These are phyloP conservation scores for Ginglymostoma cirratum DNA, from an alignment of 2,113 vertebrate species.

Conservation along the genomic window DNA sequence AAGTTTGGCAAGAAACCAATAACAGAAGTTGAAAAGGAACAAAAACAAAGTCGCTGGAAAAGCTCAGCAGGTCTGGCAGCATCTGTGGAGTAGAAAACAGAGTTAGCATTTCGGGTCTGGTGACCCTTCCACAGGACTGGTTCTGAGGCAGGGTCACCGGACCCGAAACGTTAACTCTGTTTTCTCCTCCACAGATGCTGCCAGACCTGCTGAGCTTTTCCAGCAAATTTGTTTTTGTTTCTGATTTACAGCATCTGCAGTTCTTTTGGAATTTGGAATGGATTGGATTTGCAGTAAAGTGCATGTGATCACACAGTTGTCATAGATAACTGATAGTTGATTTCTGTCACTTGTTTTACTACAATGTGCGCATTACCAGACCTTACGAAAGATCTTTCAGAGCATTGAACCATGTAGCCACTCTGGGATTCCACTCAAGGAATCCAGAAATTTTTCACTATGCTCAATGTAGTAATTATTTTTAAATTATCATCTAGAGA, in stretches of 20 bases:
- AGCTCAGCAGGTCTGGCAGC: too few species aligned
- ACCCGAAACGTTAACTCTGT: too few species aligned
- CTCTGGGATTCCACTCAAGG: too few species aligned
- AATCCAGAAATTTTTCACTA: background rate
- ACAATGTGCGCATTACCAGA: background rate
- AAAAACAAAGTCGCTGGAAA: too few species aligned
- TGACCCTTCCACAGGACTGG: too few species aligned
- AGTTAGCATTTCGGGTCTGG: too few species aligned
- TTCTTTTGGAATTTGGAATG: background rate
- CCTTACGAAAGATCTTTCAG: background rate
- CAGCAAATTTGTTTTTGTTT: too few species aligned
- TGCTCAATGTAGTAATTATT: background rate
- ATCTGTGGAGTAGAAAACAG: too few species aligned
- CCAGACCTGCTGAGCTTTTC: too few species aligned
- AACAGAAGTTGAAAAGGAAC: background rate
- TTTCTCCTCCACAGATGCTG: too few species aligned
- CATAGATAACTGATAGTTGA: background rate
- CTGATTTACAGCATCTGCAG: too few species aligned
- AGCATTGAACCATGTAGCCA: background rate
- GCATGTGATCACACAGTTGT: background rate
- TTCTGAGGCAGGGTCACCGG: too few species aligned
- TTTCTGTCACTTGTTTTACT: background rate
- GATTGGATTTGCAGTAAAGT: background rate
- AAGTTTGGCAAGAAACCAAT: background rate
- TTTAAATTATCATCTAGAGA: background rate